phyloP scores from a whole-genome alignment of 1,140 invertebrate genomes.

The Bombus superbus region DNA sequence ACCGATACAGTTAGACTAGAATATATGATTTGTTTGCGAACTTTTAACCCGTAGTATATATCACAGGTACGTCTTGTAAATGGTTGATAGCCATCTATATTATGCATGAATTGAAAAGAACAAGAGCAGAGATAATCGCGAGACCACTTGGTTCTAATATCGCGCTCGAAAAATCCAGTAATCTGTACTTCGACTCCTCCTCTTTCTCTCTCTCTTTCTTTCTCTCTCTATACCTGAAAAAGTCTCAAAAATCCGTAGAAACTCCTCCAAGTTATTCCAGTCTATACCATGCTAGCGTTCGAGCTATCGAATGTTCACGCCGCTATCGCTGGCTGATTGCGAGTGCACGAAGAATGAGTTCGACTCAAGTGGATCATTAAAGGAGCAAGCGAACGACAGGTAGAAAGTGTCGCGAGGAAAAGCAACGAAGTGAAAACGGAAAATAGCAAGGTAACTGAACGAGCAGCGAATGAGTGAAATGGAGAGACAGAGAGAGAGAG shows the following conservation, averaged over 20 bases:
- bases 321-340: conserved; percentile 15
- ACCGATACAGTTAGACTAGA: too few relatives aligned
- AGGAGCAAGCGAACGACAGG: conserved; percentile 32
- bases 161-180: background rate
- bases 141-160: background rate
- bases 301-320: conserved; percentile 16
- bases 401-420: conserved; percentile 11
- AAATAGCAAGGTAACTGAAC: conserved; percentile 42
- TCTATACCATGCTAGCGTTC: background rate
- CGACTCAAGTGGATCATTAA: conserved; percentile 36
- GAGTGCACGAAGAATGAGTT: conserved; percentile 28
- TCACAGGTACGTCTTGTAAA: too few relatives aligned
- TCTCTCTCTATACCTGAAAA: background rate
- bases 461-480: background rate
- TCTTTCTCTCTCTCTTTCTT: background rate
- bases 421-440: conserved; percentile 12
- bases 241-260: background rate
- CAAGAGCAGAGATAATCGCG: background rate
- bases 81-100: too few relatives aligned
- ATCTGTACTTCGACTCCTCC: too few relatives aligned
- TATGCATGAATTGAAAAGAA: background rate
- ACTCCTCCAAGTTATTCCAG: conserved; percentile 18
- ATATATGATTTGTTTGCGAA: too few relatives aligned
- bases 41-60: too few relatives aligned
- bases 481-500: background rate